A percentile compares a stretch with the other conserved stretches of the same genome.
Evolutionary conservation across 2,888 invertebrate species (phyloP).

Genomic region (Idaea dimidiata): DNA sequence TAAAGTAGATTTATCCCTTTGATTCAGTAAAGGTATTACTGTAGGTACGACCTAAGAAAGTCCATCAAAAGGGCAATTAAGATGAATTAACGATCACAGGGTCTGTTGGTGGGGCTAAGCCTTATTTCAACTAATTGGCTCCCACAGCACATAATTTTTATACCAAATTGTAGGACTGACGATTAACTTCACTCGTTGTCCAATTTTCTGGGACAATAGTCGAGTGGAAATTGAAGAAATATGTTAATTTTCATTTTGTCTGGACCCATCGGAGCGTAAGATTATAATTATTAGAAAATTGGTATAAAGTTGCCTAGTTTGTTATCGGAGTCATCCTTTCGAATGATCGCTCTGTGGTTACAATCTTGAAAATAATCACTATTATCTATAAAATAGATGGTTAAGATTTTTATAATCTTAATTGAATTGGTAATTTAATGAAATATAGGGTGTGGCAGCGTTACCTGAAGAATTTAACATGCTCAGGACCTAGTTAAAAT

Average conservation of each 20-base stretch:
- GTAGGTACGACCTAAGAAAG: conserved; percentile 40
- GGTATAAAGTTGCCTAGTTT: conserved; percentile 55
- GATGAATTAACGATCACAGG: conserved; percentile 61
- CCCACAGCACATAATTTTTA: conserved; percentile 66
- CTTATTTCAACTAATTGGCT: conserved; percentile 56
- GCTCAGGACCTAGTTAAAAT: too few species aligned
- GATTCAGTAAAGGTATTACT: conserved; percentile 36
- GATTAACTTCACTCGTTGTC: conserved; percentile 64
- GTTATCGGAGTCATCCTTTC: conserved; percentile 44
- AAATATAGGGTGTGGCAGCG: too few species aligned
- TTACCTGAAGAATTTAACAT: too few species aligned
- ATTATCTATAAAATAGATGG: background rate
- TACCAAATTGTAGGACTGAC: conserved; percentile 63
- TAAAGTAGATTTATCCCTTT: conserved; percentile 47
- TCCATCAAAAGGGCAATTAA: conserved; percentile 63
- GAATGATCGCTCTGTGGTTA: conserved; percentile 41
- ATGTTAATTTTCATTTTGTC: conserved; percentile 75
- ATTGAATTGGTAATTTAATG: background rate
- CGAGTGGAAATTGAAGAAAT: conserved; percentile 71
- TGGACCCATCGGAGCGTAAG: conserved; percentile 68
- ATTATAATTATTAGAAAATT: conserved; percentile 76
- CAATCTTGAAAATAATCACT: conserved; percentile 2
- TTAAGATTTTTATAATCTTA: background rate
- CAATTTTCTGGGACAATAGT: conserved; percentile 75
- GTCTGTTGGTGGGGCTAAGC: conserved; percentile 38